Base-by-base conservation (phyloP, 2,888 invertebrate species). In the Stegana nigrithorax region DNA sequence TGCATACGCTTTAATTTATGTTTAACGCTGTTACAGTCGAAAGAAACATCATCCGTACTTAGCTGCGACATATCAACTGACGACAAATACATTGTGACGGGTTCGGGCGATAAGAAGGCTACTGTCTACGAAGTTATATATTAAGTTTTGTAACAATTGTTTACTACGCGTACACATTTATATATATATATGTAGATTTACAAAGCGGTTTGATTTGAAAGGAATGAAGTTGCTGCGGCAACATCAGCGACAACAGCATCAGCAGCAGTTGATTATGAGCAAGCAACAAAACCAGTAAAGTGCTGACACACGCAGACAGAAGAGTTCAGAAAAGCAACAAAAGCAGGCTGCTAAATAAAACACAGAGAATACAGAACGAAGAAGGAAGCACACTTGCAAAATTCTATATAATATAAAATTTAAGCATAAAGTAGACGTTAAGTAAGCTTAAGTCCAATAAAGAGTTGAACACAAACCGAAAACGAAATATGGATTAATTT, bases 11-110 rank as follows among this genome's bases (percentile, higher is more conserved):
- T 19, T 59, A 42, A 26, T 53, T 19, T 29, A 39, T 53, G 14
- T 47, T 29, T 29, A 25, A 29, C 14, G n/a, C 8, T 5, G 12
- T 57, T 50, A 39, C 88, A 94, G 94, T 93, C 93, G 56, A 97
- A 97, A 88, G 98, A 98, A 88, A 95, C 96, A 61, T 97, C 97
- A 77, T 97, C 97, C 83, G 97, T 98, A 84, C 90, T 98, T 81
- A 96, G 97, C 88, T 98, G 98, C 89, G 98, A 98, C 90, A 96
- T 98, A 87, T 96, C 97, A 69, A 91, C 93, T 66, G 98, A 98
- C 87, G 98, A 98, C 88, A 97, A 97, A 87, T 97, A 94, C 87
- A 96, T 98, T 81, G 96, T 98, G 79, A 98, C 98, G 53, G 98
- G 98, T 68, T 97, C 97, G 44, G 98, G 98, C 63, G 98, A 98